A percentile compares a stretch with the other conserved stretches of the same genome.
phyloP scores from a whole-genome alignment of 2,888 invertebrate species.

The Sarcophaga caerulescens region DNA sequence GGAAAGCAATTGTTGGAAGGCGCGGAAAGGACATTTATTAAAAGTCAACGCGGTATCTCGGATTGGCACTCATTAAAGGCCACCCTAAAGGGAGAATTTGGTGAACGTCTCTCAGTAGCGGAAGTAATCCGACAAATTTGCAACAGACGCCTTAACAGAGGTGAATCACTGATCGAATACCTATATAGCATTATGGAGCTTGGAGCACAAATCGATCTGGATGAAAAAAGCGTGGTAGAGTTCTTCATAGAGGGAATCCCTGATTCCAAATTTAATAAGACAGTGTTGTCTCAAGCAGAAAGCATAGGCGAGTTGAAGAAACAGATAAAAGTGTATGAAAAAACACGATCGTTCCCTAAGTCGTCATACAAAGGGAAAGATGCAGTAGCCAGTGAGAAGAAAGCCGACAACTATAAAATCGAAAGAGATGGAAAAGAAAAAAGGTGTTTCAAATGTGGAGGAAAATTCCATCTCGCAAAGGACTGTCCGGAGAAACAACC shows the following conservation, averaged over 20 bases:
- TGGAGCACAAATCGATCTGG: background rate
- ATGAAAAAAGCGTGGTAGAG: too few relatives aligned
- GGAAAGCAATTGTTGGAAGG: too few relatives aligned
- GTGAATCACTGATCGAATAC: slow-evolving; percentile 49
- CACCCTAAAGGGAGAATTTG: slow-evolving; percentile 45
- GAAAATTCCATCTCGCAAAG: background rate
- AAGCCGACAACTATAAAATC: background rate
- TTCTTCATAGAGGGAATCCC: background rate
- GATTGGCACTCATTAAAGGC: slow-evolving; percentile 48
- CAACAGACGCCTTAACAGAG: slow-evolving; percentile 35
- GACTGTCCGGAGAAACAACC: slow-evolving; percentile 1
- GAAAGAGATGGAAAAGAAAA: background rate
- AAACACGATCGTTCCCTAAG: background rate
- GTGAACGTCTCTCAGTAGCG: slow-evolving; percentile 33
- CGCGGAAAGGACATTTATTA: slow-evolving; percentile 26
- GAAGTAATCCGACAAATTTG: slow-evolving; percentile 48
- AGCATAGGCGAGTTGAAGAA: slow-evolving; percentile 15
- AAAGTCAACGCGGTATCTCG: slow-evolving; percentile 28
- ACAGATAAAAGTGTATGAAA: slow-evolving; percentile 25
- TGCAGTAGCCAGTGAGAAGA: background rate
- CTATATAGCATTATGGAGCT: slow-evolving; percentile 58
- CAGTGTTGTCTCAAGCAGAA: slow-evolving; percentile 20
- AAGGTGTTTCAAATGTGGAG: slow-evolving; percentile 21
- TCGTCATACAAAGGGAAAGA: slow-evolving; percentile 19
- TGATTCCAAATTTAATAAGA: slow-evolving; percentile 9